Percentiles rank a stretch among this genome's conserved stretches.
phyloP scores from a whole-genome alignment of 2,113 vertebrate genomes.

The Mellivora capensis region DNA sequence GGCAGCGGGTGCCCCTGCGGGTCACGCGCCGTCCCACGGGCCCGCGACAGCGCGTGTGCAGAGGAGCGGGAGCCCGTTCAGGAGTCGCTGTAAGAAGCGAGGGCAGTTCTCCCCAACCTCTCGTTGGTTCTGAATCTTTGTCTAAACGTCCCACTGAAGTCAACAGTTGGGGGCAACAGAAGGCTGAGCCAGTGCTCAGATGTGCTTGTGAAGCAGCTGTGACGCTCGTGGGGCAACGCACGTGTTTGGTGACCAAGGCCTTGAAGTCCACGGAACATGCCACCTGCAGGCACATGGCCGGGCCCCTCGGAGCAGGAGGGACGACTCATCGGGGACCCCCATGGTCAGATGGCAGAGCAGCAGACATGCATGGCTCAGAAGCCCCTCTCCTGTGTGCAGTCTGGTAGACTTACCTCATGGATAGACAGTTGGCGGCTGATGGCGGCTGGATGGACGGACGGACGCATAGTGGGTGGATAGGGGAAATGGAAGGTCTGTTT shows the following conservation, averaged over 20 bases:
- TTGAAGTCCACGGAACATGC: no score
- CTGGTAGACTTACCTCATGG: neutral
- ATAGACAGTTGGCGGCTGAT: neutral
- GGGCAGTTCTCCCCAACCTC: no score
- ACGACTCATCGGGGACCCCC: neutral
- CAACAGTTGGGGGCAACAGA: neutral
- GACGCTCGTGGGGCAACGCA: neutral
- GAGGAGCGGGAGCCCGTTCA: neutral
- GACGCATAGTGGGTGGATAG: neutral
- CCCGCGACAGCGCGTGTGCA: neutral
- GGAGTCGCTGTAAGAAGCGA: neutral
- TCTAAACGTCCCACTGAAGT: neutral
- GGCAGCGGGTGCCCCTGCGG: fast-evolving
- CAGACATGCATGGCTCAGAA: neutral
- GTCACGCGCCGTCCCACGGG: neutral
- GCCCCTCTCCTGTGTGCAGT: neutral
- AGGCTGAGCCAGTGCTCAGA: neutral
- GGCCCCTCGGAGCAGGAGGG: neutral
- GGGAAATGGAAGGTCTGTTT: neutral
- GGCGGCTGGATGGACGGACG: no score
- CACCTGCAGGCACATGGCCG: no score
- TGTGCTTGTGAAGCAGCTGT: neutral
- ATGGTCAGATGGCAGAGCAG: no score
- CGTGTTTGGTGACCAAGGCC: no score
- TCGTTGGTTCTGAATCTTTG: neutral